Base-by-base conservation (phyloP, 2,888 invertebrate genomes). In the Mactromeris polynyma region DNA sequence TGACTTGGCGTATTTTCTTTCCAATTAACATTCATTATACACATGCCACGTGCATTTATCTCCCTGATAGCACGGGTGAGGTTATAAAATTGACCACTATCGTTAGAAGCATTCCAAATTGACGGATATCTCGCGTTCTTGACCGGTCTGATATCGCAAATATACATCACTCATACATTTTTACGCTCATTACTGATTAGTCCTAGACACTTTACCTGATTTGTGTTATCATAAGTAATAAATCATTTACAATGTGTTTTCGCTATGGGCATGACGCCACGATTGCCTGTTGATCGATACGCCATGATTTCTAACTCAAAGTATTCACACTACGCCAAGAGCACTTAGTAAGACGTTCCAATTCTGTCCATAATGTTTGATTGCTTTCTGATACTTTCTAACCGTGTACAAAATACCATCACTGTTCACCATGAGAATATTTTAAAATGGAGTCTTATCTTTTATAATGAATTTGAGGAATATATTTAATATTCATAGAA, bases 101-200 rank as follows among this genome's bases (percentile, higher is more conserved):
- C 2, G 51, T 9, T 51, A 19, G 14, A 6, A 51, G 19, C 51
- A 51, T 51, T 51, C 51, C 51, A 51, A 17, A 51, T 51, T 51
- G 51, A 51, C 11, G 19, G 51, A 51, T 51, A 17, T 51, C 51
- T 51, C 19, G 51, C 51, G 19, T 51, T 6, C 51, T 51, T 51
- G 51, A 51, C 51, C 51, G 51, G 51, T 51, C 51, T n/a, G 4
- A 19, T 51, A 51, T 9, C 19, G n/a, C n/a, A n/a, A n/a, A n/a
- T n/a, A n/a, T n/a, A 9, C 26, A 64, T 64, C 26, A 26, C n/a
- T 64, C 58, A n/a, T 26, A 64, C 58, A 64, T n/a, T 64, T 51
- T 64, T 64, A 26, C 58, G 26, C 26, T 64, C 58, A 64, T 26
- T 64, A 64, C 58, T 64, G 58, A 64, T 64, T 64, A 64, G n/a